Conservation (phyloP, 2,113 vertebrate genomes). For the Diadophis punctatus region DNA sequence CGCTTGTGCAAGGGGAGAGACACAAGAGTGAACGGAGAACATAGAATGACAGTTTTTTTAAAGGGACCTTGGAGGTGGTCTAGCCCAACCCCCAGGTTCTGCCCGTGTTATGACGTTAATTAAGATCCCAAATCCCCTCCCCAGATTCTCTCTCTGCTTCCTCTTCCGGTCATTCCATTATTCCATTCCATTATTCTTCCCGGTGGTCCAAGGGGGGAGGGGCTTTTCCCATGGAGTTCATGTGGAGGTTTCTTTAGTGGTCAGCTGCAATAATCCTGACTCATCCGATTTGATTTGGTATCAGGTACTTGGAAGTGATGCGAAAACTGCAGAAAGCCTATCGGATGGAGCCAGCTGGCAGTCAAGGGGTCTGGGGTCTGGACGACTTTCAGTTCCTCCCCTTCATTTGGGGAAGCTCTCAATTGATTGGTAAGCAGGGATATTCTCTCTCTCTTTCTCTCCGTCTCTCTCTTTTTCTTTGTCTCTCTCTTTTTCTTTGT, state of each 20-base stretch:
- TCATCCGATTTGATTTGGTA: neutral
- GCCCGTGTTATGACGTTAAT: neutral
- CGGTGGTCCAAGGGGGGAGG: neutral
- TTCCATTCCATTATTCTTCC: neutral
- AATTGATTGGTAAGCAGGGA: slow-evolving; percentile 80
- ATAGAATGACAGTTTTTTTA: no score
- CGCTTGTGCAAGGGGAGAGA: neutral
- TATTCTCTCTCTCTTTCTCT: neutral
- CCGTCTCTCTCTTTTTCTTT: neutral
- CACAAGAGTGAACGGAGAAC: neutral
- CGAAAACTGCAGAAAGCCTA: slow-evolving; percentile 92
- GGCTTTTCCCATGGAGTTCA: neutral
- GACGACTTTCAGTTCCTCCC: slow-evolving; percentile 98
- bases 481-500: no score
- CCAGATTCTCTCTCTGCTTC: neutral
- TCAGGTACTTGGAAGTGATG: slow-evolving; percentile 91
- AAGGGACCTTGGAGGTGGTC: neutral
- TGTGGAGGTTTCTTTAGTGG: neutral
- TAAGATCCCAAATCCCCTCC: neutral
- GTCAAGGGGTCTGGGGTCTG: slow-evolving; percentile 97
- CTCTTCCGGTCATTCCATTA: neutral
- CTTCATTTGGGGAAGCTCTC: slow-evolving; percentile 96
- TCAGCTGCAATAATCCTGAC: neutral
- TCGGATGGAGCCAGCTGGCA: slow-evolving; percentile 96
- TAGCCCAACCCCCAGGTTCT: neutral